These are phyloP conservation scores for Drosophila navojoa DNA, from an alignment of 1,140 invertebrate genomes.

Conservation along the genomic window DNA sequence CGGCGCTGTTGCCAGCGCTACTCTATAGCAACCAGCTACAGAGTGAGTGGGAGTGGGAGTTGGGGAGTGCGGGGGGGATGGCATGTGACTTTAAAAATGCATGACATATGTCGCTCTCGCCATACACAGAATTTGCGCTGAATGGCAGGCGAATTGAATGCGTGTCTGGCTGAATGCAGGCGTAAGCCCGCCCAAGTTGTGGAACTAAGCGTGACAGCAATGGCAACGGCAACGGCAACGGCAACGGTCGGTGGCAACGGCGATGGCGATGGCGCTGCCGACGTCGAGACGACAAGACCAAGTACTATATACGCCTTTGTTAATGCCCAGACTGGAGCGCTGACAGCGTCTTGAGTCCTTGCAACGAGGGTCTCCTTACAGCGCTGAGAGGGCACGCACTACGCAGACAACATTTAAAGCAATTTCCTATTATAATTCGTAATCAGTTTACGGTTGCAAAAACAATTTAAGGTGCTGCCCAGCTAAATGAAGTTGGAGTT, in stretches of 20 bases:
- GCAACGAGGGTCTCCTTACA: slow-evolving; percentile 15
- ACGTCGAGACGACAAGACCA: background rate
- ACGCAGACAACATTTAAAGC: slow-evolving; percentile 1
- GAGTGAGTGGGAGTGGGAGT: background rate
- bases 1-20: slow-evolving; percentile 46
- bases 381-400: background rate
- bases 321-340: slow-evolving; percentile 17
- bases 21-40: background rate
- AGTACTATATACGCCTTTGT: slow-evolving; percentile 9
- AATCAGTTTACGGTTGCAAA: background rate
- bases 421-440: background rate
- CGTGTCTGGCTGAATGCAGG: slow-evolving; percentile 60
- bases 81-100: slow-evolving; percentile 61
- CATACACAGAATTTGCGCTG: slow-evolving; percentile 33
- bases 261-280: background rate
- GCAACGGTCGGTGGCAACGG: no score
- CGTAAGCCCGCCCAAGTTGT: slow-evolving; percentile 63
- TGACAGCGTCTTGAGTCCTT: slow-evolving; percentile 24
- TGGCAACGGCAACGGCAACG: no score
- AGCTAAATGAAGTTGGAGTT: background rate
- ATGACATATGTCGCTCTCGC: slow-evolving; percentile 50
- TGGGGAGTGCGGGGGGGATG: background rate
- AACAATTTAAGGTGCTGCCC: no score
- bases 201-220: background rate
- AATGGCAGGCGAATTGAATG: slow-evolving; percentile 68